Evolutionary conservation across 2,888 invertebrate genomes (phyloP).

Genomic region (Galeruca laticollis): DNA sequence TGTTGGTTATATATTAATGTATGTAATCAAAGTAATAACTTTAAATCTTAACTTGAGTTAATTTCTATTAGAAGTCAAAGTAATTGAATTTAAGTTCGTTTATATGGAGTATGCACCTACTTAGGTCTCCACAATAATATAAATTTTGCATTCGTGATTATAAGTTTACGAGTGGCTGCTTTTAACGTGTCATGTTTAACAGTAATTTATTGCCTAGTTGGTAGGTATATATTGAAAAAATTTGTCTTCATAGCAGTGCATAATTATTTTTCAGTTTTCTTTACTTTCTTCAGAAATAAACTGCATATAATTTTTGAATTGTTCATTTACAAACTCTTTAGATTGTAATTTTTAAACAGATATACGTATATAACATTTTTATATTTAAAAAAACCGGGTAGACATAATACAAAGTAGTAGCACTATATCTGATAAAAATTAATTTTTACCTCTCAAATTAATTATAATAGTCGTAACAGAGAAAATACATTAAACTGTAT

Average conservation of each 20-base stretch:
- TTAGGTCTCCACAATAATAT: constrained; percentile 55
- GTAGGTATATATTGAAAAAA: constrained; percentile 48
- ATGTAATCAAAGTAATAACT: constrained; percentile 59
- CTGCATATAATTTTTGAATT: background rate
- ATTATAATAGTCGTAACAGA: no score
- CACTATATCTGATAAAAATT: no score
- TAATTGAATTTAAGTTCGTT: constrained; percentile 61
- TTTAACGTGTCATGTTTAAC: constrained; percentile 62
- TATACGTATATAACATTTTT: no score
- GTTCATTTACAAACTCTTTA: background rate
- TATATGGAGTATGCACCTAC: constrained; percentile 59
- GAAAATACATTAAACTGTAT: no score
- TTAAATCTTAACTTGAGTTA: constrained; percentile 58
- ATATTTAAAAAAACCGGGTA: no score
- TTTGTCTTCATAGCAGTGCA: background rate
- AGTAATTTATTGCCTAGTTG: constrained; percentile 58
- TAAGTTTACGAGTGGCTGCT: constrained; percentile 57
- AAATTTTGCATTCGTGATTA: constrained; percentile 57
- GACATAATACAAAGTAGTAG: no score
- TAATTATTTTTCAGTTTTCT: background rate
- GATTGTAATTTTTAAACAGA: background rate
- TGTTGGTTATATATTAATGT: constrained; percentile 50
- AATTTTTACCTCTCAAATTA: no score
- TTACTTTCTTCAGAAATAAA: background rate
- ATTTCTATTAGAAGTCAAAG: constrained; percentile 60